Evolutionary conservation across 1,140 invertebrate species (phyloP), one percentile per base, ranked within the genome.

Genomic region (Papilio aristodemus): DNA sequence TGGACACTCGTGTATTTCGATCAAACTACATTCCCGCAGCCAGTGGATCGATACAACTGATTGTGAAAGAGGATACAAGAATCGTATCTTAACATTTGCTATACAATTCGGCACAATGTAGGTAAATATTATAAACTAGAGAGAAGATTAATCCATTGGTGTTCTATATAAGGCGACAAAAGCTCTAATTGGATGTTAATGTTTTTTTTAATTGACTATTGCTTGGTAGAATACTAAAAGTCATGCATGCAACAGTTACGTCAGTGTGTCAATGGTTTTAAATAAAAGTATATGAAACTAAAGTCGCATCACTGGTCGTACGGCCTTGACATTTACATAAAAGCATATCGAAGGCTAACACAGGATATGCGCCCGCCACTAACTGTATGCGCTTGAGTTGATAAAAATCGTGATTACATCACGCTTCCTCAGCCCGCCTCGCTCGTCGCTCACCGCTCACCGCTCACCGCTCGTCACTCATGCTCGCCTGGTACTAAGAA

Each of bases 401-500:
- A 22, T 54, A 54, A 54, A 4, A 54, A 14, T 36, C 17, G 11
- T 9, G 17, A 22, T 54, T 58, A 32, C 57, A 22, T 58, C 57
- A 58, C 13, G 57, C 25, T 58, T 58, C 57, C 57, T 58, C 25
- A 32, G 27, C 27, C 27, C 27, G 27, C 27, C 27, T 6, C 27
- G 27, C 27, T 32, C 27, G 27, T 6, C 27, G 27, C 27, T 32
- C 27, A 6, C 6, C 6, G 6, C 27, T 32, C 27, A 32, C 27
- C 2, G 6, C 2, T 6, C 27, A 32, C 27, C 2, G 2, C 2
- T 3, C 27, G 6, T 62, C 7, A 62, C 6, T 38, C 36, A 62
- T 62, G 36, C 5, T 10, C 32, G 14, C 59, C 59, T 38, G 32
- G 59, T 62, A 62, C 59, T 17, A 36, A 62, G 59, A 62, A 62